Percentiles rank a stretch among this genome's conserved stretches.
Evolutionary conservation across 2,797 vertebrate genomes (phyloP).

Genomic region (Pangasius mekongensis): DNA sequence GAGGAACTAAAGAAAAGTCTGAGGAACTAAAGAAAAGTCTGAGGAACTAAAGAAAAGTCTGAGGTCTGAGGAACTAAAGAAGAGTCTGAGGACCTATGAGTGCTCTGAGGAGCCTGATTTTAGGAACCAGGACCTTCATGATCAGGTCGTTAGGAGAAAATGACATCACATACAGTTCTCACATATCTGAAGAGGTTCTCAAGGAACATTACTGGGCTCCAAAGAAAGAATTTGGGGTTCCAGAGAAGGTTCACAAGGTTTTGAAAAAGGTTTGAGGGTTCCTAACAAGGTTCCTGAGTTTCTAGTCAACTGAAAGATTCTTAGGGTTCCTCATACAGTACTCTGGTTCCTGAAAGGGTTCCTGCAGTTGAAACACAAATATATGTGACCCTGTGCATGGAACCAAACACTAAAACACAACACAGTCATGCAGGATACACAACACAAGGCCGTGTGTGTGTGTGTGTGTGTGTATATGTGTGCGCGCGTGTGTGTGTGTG

Average conservation of each 20-base stretch:
- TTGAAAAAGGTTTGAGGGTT: not conserved
- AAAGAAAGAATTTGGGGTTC: not conserved
- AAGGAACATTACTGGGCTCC: not conserved
- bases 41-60: too few species aligned
- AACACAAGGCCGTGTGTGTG: not conserved
- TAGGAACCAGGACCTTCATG: not conserved
- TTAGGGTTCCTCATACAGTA: not conserved
- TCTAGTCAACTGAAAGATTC: not conserved
- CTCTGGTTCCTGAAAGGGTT: not conserved
- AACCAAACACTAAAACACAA: not conserved
- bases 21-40: too few species aligned
- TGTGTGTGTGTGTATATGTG: not conserved
- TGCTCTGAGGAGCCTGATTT: not conserved
- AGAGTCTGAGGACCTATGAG: not conserved
- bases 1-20: not conserved
- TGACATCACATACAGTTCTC: not conserved
- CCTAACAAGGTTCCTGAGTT: not conserved
- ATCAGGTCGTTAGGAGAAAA: not conserved
- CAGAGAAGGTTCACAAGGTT: not conserved
- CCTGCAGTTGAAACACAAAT: not conserved
- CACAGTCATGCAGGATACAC: not conserved
- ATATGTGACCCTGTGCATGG: not conserved
- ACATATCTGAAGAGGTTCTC: not conserved
- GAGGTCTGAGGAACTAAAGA: not conserved
- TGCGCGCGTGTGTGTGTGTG: not conserved